phyloP scores from a whole-genome alignment of 1,140 invertebrate genomes.

The Diachasma alloeum region DNA sequence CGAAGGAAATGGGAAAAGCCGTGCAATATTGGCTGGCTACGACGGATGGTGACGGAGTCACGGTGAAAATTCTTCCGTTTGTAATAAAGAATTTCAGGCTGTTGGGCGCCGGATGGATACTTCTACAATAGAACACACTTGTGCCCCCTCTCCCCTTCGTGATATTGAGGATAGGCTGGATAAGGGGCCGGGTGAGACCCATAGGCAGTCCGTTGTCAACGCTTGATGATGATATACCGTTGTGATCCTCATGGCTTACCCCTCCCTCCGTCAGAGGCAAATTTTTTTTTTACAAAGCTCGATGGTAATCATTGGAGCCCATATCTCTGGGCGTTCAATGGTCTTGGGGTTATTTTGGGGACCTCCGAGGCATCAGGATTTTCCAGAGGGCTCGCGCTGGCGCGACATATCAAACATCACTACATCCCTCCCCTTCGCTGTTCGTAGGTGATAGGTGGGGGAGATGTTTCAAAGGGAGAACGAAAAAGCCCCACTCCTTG shows the following conservation, averaged over 20 bases:
- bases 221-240: slow-evolving; percentile 62
- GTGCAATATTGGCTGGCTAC: too few relatives aligned
- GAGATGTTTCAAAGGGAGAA: slow-evolving; percentile 25
- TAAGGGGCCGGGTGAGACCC: not conserved
- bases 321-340: slow-evolving; percentile 26
- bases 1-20: too few relatives aligned
- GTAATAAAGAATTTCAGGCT: not conserved
- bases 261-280: slow-evolving; percentile 28
- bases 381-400: slow-evolving; percentile 25
- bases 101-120: not conserved
- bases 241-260: slow-evolving; percentile 45
- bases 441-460: slow-evolving; percentile 5
- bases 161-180: not conserved
- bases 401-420: slow-evolving; percentile 21
- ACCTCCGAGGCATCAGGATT: not conserved
- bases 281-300: slow-evolving; percentile 13
- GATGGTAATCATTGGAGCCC: slow-evolving; percentile 26
- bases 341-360: slow-evolving; percentile 16
- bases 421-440: not conserved
- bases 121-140: not conserved
- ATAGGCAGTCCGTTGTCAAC: slow-evolving; percentile 45
- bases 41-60: too few relatives aligned
- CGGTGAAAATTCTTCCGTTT: not conserved
- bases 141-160: not conserved
- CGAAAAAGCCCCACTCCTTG: slow-evolving; percentile 41